Base-by-base conservation (phyloP, 2,797 vertebrate genomes). In the Ciconia nigra region DNA sequence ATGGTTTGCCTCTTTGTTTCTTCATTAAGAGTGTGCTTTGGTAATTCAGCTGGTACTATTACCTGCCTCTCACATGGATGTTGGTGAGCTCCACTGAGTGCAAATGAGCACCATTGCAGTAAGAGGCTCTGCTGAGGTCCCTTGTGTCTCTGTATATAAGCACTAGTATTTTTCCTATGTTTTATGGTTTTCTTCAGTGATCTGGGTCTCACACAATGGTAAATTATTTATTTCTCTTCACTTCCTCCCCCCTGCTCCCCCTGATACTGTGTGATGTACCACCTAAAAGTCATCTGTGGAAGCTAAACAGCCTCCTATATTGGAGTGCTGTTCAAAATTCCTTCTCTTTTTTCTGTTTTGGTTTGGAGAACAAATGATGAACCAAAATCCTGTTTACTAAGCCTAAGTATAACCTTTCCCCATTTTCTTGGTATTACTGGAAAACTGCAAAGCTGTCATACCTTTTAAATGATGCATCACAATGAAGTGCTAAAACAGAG, bases 401-500 rank as follows among this genome's bases (percentile, higher is more conserved):
- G 83, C 76, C 88, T 93, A 95, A 95, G 89, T 88, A 88, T 86
- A 96, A 92, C 84, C 61, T 42, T 94, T 94, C 35, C 57, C 57
- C 74, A 41, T 78, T 87, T 96, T 94, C 72, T 83, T 95, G 59
- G 82, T 91, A 54, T 93, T 96, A 93, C 76, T 98, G 97, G 96
- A 97, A 97, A 96, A 95, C 89, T 82, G 93, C 66, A 70, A 96
- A 96, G 91, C 47, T 79, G 82, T 89, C 97, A 98, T 98, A 87
- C 96, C 92, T 98, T 98, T 98, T 72, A 94, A 97, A 96, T 98
- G 98, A 98, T 95, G 92, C 97, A 89, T 96, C 96, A 94, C 94
- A 97, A 97, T 96, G 97, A 98, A 98, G 98, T 98, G 98, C 96
- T 97, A 98, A 87, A 98, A 93, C 95, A 97, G 97, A 87, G 92